Evolutionary conservation across 2,888 invertebrate species (phyloP), one percentile per base, ranked within the genome.

Genomic region (Sisyra nigra): DNA sequence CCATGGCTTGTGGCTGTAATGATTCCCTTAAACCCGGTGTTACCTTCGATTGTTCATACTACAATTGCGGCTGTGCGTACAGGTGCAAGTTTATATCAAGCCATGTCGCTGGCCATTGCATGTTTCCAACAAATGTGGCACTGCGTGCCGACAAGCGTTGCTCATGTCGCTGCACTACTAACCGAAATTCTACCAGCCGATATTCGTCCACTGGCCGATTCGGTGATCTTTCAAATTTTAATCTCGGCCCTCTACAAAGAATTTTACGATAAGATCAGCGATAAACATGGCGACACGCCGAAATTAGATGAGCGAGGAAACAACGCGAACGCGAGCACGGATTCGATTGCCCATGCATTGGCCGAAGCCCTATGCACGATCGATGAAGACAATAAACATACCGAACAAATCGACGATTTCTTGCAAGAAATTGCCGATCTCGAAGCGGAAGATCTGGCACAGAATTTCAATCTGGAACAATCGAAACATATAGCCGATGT

Each of bases 61-160:
- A 65, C 84, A 7, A 71, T 82, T 3, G 72, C 75, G 49, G 83
- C 83, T 1, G 68, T 80, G 8, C 72, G 78, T 61, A 75, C 74
- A 6, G 83, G 81, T 0, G 82, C 84, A 13, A 82, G 80, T 48
- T 81, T 82, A 72, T 84, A 82, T 58, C 83, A 84, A 65, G 74
- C 81, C 10, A 83, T 82, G 76, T 78, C 80, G 0, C 65, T 85
- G 45, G 75, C 80, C 13, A 61, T 86, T 15, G 74, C 74, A 0
- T 79, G 80, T 54, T 68, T 84, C 47, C 71, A 74, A 1, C 76
- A 83, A 52, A 66, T 80, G 10, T 71, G 79, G 58, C 76, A 78
- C 51, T 79, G 79, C 51, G 55, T 81, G 8, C 77, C 83, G 0
- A 67, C 72, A 2, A 69, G 74, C 47, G 66, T 80, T 0, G 51